Conservation (phyloP, 2,113 vertebrate species). For the Pleuronectes platessa region DNA sequence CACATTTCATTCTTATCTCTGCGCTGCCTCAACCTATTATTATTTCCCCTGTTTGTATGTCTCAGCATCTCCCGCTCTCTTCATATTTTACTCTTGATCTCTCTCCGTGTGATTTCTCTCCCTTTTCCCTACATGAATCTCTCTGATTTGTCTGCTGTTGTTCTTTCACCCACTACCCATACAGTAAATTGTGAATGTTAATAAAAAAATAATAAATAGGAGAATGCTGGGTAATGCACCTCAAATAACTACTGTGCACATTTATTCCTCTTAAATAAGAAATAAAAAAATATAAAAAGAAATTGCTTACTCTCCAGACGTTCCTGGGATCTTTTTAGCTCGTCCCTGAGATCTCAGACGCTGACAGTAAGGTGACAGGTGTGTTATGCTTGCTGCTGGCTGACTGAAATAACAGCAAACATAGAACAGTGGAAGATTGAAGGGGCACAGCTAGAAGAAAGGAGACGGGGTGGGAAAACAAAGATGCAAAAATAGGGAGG, state of each 20-base stretch:
- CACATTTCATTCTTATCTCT: slow-evolving; percentile 63
- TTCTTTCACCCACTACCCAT: not conserved
- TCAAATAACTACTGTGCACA: not conserved
- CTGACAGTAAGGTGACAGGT: slow-evolving; percentile 48
- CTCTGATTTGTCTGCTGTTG: slow-evolving; percentile 46
- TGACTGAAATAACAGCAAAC: slow-evolving; percentile 59
- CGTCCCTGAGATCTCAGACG: slow-evolving; percentile 26
- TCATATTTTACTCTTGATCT: slow-evolving; percentile 61
- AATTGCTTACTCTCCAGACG: not conserved
- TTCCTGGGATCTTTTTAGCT: slow-evolving; percentile 15
- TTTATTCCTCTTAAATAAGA: not conserved
- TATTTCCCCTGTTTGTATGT: slow-evolving; percentile 56
- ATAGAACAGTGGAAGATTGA: slow-evolving; percentile 27
- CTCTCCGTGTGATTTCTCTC: slow-evolving; percentile 45
- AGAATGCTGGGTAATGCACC: slow-evolving; percentile 1
- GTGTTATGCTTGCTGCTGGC: slow-evolving; percentile 17
- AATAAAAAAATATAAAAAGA: not conserved
- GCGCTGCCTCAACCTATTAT: slow-evolving; percentile 56
- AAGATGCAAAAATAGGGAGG: slow-evolving; percentile 9
- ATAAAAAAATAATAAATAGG: not conserved
- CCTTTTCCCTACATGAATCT: slow-evolving; percentile 26
- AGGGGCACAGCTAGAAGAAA: slow-evolving; percentile 17
- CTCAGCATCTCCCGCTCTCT: slow-evolving; percentile 37
- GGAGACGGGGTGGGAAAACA: slow-evolving; percentile 16
- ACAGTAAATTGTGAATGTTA: slow-evolving; percentile 14